phyloP scores from a whole-genome alignment of 2,113 vertebrate genomes.

The Limanda limanda region DNA sequence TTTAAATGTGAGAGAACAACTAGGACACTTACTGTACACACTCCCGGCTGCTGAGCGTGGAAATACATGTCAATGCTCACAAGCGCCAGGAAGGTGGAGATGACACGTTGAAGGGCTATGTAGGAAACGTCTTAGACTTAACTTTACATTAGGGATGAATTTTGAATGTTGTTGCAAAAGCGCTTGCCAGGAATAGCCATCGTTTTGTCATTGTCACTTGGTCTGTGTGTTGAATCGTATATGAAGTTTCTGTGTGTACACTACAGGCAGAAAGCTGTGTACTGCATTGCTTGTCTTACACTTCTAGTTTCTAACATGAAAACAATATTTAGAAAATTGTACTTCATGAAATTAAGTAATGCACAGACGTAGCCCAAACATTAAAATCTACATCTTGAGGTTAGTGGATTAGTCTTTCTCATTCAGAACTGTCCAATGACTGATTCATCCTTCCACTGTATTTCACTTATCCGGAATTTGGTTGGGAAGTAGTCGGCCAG shows the following conservation, averaged over 20 bases:
- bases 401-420: too few relatives aligned
- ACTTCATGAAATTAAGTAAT: not conserved
- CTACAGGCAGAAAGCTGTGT: not conserved
- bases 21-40: conserved; percentile 18
- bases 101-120: conserved; percentile 15
- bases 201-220: not conserved
- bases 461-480: not conserved
- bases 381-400: too few relatives aligned
- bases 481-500: not conserved
- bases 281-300: conserved; percentile 5
- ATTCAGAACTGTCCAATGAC: too few relatives aligned
- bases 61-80: conserved; percentile 9
- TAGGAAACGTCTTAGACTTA: not conserved
- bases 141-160: conserved; percentile 20
- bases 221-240: conserved; percentile 45
- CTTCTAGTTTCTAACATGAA: not conserved
- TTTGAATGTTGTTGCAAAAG: conserved; percentile 43
- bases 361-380: not conserved
- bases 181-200: conserved; percentile 30
- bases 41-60: not conserved
- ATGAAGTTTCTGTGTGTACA: conserved; percentile 29
- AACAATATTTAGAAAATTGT: not conserved
- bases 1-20: conserved; percentile 39
- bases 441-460: not conserved
- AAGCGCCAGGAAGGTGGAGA: not conserved